Evolutionary conservation across 2,888 invertebrate genomes (phyloP).

Genomic region (Emesis castigata): DNA sequence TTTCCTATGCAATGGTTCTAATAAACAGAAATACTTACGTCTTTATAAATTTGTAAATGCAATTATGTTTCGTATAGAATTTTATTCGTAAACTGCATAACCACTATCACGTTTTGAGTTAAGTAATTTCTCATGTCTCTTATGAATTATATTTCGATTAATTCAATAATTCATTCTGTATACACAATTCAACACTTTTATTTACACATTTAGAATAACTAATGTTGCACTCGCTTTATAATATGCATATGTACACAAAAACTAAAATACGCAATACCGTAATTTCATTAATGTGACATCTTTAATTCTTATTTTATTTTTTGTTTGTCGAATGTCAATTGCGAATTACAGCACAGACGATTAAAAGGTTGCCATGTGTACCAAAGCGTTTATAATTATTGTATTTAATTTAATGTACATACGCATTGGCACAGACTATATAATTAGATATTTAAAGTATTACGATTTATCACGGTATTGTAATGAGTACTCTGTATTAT

Average conservation of each 20-base stretch:
- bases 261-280: not conserved
- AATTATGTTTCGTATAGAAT: constrained; percentile 1
- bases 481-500: no score
- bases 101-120: not conserved
- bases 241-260: not conserved
- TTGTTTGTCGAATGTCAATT: not conserved
- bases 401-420: no score
- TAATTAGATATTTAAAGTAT: no score
- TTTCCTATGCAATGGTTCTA: constrained; percentile 60
- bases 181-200: not conserved
- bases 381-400: no score
- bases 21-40: constrained; percentile 76
- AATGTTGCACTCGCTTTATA: not conserved
- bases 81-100: constrained; percentile 1
- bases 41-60: constrained; percentile 61
- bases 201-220: not conserved
- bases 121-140: not conserved
- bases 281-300: not conserved
- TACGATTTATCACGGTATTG: no score
- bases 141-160: not conserved
- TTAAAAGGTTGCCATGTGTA: no score
- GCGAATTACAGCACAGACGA: not conserved
- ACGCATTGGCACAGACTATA: no score
- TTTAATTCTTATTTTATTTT: not conserved
- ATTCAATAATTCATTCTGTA: not conserved